phyloP scores from a whole-genome alignment of 1,140 invertebrate genomes.

The Acromyrmex heyeri region DNA sequence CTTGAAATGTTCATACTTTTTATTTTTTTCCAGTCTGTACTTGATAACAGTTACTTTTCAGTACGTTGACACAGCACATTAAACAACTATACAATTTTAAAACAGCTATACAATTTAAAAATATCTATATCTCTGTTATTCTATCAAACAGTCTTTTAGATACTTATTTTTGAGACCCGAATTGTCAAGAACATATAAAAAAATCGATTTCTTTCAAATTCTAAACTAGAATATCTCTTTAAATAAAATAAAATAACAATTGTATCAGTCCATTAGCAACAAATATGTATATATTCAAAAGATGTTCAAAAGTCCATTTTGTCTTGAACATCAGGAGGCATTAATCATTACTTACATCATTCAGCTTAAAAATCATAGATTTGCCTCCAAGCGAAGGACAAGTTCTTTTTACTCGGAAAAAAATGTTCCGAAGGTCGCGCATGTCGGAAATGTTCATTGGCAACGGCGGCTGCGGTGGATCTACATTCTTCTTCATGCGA shows the following conservation, averaged over 20 bases:
- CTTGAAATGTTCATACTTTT: too few species aligned
- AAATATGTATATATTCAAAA: background rate
- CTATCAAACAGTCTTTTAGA: too few species aligned
- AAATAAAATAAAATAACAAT: background rate
- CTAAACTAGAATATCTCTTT: too few species aligned
- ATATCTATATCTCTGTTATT: too few species aligned
- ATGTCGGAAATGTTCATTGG: constrained; percentile 1
- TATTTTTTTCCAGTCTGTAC: too few species aligned
- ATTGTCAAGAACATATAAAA: too few species aligned
- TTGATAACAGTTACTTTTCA: too few species aligned
- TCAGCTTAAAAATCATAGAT: background rate
- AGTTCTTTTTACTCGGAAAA: background rate
- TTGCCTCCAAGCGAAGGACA: background rate
- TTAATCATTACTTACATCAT: background rate
- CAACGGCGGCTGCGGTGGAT: constrained; percentile 41
- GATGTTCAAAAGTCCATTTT: background rate
- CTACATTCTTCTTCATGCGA: constrained; percentile 35
- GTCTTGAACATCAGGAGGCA: background rate
- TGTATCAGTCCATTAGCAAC: background rate
- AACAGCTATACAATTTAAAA: too few species aligned
- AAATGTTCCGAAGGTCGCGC: background rate
- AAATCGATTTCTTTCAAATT: too few species aligned
- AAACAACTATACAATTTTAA: too few species aligned
- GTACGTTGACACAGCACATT: too few species aligned
- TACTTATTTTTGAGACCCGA: too few species aligned